A percentile compares a stretch with the other conserved stretches of the same genome.
These are phyloP conservation scores for Tapirus terrestris DNA, from an alignment of 2,113 vertebrate species.

Conservation along the genomic window DNA sequence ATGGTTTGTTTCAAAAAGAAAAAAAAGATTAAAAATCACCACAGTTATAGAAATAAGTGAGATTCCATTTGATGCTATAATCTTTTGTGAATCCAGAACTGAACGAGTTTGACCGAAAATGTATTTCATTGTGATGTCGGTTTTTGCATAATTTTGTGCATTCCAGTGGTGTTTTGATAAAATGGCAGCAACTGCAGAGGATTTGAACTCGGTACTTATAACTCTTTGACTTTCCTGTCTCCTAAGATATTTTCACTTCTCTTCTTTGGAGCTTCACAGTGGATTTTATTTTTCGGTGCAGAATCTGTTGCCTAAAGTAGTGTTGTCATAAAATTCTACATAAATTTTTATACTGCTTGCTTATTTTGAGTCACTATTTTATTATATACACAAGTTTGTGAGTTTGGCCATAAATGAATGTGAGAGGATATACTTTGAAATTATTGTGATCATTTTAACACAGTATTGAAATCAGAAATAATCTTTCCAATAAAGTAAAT, in stretches of 20 bases:
- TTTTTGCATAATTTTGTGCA: neutral
- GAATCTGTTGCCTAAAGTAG: neutral
- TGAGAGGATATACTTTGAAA: neutral
- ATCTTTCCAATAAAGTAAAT: neutral
- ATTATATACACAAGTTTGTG: neutral
- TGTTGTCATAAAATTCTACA: neutral
- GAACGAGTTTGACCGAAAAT: neutral
- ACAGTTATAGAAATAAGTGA: neutral
- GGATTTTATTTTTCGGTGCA: neutral
- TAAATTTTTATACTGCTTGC: neutral
- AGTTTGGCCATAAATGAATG: neutral
- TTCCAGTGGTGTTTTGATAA: neutral
- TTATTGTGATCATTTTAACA: constrained; percentile 21
- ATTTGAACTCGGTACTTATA: constrained; percentile 6
- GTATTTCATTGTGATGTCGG: neutral
- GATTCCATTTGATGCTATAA: neutral
- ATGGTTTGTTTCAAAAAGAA: neutral
- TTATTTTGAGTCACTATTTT: constrained; percentile 38
- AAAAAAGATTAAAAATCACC: neutral
- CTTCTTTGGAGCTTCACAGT: neutral
- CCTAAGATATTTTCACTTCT: neutral
- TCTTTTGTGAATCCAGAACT: neutral
- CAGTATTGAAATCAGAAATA: constrained; percentile 24
- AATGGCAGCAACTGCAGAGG: neutral
- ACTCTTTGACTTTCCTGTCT: neutral